Evolutionary conservation across 2,797 vertebrate species (phyloP).

Genomic region (Borostomias antarcticus): DNA sequence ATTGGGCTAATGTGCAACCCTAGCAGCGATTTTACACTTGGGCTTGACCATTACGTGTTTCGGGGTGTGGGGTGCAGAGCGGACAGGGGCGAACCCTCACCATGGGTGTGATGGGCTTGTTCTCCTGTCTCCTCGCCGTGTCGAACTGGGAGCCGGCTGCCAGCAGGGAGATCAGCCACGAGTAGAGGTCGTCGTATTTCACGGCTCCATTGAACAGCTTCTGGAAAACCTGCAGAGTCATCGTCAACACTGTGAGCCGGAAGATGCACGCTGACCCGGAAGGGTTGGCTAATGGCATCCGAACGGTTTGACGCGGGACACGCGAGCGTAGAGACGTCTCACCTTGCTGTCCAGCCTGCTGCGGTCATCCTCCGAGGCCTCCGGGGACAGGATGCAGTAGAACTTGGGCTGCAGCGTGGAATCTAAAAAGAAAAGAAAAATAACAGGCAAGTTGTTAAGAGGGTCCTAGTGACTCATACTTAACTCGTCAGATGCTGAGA

Average conservation of each 20-base stretch:
- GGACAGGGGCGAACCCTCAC: conserved; percentile 76
- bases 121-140: conserved; percentile 89
- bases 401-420: conserved; percentile 89
- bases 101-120: conserved; percentile 87
- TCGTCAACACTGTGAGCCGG: background rate
- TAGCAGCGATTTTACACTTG: no score
- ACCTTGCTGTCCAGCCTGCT: conserved; percentile 90
- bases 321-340: conserved; percentile 33
- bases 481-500: no score
- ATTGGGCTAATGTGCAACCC: no score
- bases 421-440: no score
- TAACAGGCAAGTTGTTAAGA: no score
- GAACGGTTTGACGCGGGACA: no score
- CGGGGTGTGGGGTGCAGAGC: background rate
- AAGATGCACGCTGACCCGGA: background rate
- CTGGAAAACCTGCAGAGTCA: conserved; percentile 83
- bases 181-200: conserved; percentile 91
- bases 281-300: background rate
- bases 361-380: conserved; percentile 93
- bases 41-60: no score
- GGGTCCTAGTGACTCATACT: no score
- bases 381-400: conserved; percentile 94
- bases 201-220: conserved; percentile 87
- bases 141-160: conserved; percentile 94
- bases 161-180: conserved; percentile 85